These are phyloP conservation scores for Galerucella pusilla DNA, from an alignment of 2,888 invertebrate genomes.

Conservation along the genomic window DNA sequence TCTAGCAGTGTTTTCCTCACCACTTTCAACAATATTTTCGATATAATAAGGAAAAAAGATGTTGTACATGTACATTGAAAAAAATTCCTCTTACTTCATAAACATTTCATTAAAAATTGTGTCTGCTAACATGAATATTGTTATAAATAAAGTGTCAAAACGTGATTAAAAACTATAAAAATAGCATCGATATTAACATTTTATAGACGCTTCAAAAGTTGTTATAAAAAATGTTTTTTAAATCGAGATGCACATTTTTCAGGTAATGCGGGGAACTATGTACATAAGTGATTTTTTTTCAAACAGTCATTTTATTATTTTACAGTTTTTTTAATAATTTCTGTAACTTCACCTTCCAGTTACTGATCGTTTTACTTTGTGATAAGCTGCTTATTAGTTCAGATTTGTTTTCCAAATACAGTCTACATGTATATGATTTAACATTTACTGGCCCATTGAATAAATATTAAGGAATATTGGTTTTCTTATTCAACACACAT, in stretches of 20 bases:
- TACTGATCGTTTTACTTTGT: slow-evolving; percentile 41
- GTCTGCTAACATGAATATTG: not conserved
- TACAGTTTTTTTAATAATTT: slow-evolving; percentile 23
- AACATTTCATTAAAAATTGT: not conserved
- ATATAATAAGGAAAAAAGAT: not conserved
- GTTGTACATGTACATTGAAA: not conserved
- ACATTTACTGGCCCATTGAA: too few species aligned
- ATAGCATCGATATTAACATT: not conserved
- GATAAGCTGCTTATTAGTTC: slow-evolving; percentile 28
- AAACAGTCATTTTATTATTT: slow-evolving; percentile 44
- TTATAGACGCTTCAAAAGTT: slow-evolving; percentile 4
- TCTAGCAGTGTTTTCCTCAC: too few species aligned
- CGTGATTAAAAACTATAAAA: too few species aligned
- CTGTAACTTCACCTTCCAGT: slow-evolving; percentile 37
- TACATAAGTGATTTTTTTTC: slow-evolving; percentile 44
- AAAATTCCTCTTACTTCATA: not conserved
- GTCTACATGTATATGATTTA: too few species aligned
- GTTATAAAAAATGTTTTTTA: not conserved
- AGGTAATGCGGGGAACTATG: slow-evolving; percentile 27
- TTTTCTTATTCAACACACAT: too few species aligned
- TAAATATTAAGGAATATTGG: too few species aligned
- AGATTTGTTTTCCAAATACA: not conserved
- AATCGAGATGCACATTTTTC: slow-evolving; percentile 21
- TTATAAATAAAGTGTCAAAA: not conserved
- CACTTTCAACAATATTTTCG: too few species aligned